phyloP scores from a whole-genome alignment of 2,888 invertebrate species.

The Synergus gifuensis region DNA sequence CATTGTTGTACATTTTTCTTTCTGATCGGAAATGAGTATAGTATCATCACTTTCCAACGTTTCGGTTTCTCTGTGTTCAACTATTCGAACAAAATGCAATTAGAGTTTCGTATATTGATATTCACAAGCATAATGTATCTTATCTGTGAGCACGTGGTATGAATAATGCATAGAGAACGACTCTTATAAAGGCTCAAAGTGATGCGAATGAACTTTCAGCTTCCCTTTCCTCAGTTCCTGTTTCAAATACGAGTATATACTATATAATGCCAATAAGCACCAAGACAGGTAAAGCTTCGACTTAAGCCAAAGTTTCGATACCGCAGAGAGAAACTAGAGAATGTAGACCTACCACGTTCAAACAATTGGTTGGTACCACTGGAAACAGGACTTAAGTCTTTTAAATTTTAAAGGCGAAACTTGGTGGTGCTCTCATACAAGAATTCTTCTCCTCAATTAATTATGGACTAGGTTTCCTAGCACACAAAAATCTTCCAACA shows the following conservation, averaged over 20 bases:
- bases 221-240: slow-evolving; percentile 46
- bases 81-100: slow-evolving; percentile 14
- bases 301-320: neutral
- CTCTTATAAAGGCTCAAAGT: slow-evolving; percentile 57
- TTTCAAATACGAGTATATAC: slow-evolving; percentile 51
- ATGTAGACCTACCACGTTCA: neutral
- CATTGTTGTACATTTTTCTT: neutral
- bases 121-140: slow-evolving; percentile 62
- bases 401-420: neutral
- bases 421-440: neutral
- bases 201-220: slow-evolving; percentile 61
- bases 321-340: neutral
- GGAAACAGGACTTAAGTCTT: neutral
- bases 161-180: slow-evolving; percentile 62
- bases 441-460: neutral
- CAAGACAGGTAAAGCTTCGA: slow-evolving; percentile 34
- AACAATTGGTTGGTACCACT: neutral
- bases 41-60: slow-evolving; percentile 15
- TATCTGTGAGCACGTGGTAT: slow-evolving; percentile 55
- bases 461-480: neutral
- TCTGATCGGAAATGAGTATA: neutral
- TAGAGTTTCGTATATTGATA: slow-evolving; percentile 62
- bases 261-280: slow-evolving; percentile 45
- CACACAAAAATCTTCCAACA: no score
- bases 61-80: neutral